Base-by-base conservation (phyloP, 2,113 vertebrate species). In the Scortum barcoo region DNA sequence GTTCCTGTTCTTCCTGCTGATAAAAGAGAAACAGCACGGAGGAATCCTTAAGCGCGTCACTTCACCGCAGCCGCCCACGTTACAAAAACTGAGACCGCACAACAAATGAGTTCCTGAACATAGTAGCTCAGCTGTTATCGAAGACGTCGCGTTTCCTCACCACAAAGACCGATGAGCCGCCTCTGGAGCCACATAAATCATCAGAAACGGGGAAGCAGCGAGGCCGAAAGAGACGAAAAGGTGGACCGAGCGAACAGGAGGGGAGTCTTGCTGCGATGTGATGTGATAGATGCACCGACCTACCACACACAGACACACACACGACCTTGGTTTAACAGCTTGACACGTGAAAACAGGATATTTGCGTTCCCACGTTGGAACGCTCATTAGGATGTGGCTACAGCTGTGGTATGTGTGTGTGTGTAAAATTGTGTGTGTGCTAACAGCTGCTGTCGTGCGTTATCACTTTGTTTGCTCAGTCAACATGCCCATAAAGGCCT, bases 331-430 rank as follows among this genome's bases (percentile, higher is more conserved):
- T 53, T 86, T 57, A 42, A 48, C 81, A 81, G 83, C 65, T 46
- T 30, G 54, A 77, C 73, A 72, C 67, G 46, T 85, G 76, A 90
- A 87, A 87, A 63, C 79, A 81, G 81, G 82, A 84, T 89, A 89
- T 91, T 90, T 89, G 71, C 60, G 63, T 92, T 92, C 86, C 80
- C 81, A 73, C 24, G 71, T 88, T 28, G 87, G 92, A 82, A 92
- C 85, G 86, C 80, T 84, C 78, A 85, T 93, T 87, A 89, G 80
- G 70, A 87, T 80, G 82, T 83, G 72, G 61, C 76, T 76, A 69
- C 91, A 90, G 88, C 90, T 91, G 79, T 72, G 74, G 72, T 78
- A 48, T 76, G 70, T 77, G 38, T 60, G 70, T 58, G 72, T 65
- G 66, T 57, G 67, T 69, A 58, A 38, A 51, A 12, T 50, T 56